These are phyloP conservation scores for Drosophila bunnanda DNA, from an alignment of 2,888 invertebrate genomes.

Conservation along the genomic window DNA sequence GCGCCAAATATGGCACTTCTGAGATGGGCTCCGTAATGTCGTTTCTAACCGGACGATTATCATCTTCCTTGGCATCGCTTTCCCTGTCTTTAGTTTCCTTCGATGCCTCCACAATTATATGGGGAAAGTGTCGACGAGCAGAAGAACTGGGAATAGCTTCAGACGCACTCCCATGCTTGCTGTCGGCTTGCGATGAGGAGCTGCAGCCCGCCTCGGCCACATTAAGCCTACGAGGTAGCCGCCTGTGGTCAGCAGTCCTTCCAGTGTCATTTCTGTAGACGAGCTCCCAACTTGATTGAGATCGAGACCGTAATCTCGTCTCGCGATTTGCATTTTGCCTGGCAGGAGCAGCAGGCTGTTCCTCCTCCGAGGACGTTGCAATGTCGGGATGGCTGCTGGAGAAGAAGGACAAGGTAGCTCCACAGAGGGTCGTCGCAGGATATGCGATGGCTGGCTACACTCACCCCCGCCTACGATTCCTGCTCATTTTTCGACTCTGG, in stretches of 20 bases:
- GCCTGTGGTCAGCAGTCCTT: neutral
- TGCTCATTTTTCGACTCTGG: conserved; percentile 62
- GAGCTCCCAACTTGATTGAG: neutral
- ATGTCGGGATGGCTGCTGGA: neutral
- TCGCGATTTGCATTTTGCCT: neutral
- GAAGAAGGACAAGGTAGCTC: neutral
- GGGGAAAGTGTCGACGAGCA: neutral
- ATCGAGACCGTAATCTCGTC: neutral
- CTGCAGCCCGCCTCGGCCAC: neutral
- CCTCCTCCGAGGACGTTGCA: conserved; percentile 1
- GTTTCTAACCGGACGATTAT: too few relatives aligned
- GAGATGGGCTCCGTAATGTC: conserved; percentile 4
- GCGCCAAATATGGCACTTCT: conserved; percentile 4
- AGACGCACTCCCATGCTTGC: too few relatives aligned
- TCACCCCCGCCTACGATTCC: conserved; percentile 62
- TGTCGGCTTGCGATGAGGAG: neutral
- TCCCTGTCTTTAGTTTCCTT: neutral
- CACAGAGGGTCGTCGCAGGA: too few relatives aligned
- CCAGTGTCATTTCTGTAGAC: neutral
- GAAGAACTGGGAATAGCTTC: neutral
- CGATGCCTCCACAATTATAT: conserved; percentile 2
- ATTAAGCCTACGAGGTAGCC: neutral
- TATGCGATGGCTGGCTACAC: conserved; percentile 27
- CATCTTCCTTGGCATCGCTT: neutral
- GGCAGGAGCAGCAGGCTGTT: neutral